phyloP scores from a whole-genome alignment of 2,888 invertebrate genomes.

The Barypeithes pellucidus region DNA sequence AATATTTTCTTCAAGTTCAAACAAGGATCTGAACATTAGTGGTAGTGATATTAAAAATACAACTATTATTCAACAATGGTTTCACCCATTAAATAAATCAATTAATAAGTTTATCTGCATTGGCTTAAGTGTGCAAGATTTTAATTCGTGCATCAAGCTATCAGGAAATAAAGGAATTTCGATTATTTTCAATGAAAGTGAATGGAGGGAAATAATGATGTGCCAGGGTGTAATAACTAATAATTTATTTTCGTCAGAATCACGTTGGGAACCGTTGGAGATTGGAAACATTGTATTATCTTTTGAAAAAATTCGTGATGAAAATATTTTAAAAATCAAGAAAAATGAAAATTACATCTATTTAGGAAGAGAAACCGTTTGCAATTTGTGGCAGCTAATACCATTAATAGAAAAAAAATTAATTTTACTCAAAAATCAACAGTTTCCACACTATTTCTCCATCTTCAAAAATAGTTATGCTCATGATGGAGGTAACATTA shows the following conservation, averaged over 20 bases:
- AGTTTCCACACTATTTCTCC: not conserved
- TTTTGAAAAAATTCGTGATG: not conserved
- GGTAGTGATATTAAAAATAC: not conserved
- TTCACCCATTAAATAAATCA: not conserved
- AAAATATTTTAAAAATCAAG: not conserved
- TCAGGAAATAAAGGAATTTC: not conserved
- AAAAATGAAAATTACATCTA: not conserved
- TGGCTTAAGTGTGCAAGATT: not conserved
- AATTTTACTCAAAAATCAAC: not conserved
- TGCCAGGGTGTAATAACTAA: not conserved
- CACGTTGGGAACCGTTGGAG: not conserved
- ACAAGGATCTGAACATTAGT: not conserved
- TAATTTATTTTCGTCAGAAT: not conserved
- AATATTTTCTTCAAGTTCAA: not conserved
- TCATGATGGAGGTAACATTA: not conserved
- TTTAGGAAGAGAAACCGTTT: not conserved
- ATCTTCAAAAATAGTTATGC: not conserved
- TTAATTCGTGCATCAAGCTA: not conserved
- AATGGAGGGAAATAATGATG: not conserved
- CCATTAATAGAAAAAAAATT: not conserved
- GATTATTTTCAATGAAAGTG: not conserved
- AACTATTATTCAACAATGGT: not conserved
- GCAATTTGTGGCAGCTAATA: not conserved
- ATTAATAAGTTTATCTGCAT: not conserved
- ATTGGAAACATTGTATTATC: not conserved